Evolutionary conservation across 1,140 invertebrate species (phyloP), one percentile per base, ranked within the genome.

Genomic region (Drosophila lacteicornis): DNA sequence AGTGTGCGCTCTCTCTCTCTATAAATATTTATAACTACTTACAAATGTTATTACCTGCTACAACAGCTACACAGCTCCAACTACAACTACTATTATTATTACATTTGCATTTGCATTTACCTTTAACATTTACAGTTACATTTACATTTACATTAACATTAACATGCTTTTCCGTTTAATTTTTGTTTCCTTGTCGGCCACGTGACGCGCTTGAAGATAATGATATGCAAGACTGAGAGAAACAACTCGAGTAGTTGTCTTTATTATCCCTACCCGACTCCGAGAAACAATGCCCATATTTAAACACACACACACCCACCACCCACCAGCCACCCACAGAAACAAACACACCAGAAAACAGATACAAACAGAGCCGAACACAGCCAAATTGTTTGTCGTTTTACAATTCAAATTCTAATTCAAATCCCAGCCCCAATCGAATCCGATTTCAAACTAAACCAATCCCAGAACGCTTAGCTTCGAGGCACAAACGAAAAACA

Each of bases 1-100:
- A 63, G 61, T 57, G 42, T 58, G 77, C 61, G 57, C 62, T 71
- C 78, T 60, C 68, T 22, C 22, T 53, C 62, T 71, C 78, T 63
- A 66, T 81, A 79, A 82, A 79, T 79, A 79, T 75, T 82, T 83
- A 82, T 74, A 78, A 77, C 75, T 77, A 78, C 75, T 78, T 77
- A 77, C 75, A 77, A 77, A 77, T 77, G 75, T 77, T 77, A 77
- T 76, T 76, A 76, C 74, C 70, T 59, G 74, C 74, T 75, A 63
- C 58, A 65, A 66, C 73, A 45, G 46, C 58, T 42, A 47, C 65
- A 47, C 63, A 59, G 30, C 25, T 36, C 30, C 50, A 51, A 30
- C 57, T 62, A 68, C 65, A 68, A 62, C 65, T 75, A 76, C 71
- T 77, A 69, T 69, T 78, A 68, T 77, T 78, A 78, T 76, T 55